These are phyloP conservation scores for Pilophorus perplexus DNA, from an alignment of 2,888 invertebrate species.

Conservation along the genomic window DNA sequence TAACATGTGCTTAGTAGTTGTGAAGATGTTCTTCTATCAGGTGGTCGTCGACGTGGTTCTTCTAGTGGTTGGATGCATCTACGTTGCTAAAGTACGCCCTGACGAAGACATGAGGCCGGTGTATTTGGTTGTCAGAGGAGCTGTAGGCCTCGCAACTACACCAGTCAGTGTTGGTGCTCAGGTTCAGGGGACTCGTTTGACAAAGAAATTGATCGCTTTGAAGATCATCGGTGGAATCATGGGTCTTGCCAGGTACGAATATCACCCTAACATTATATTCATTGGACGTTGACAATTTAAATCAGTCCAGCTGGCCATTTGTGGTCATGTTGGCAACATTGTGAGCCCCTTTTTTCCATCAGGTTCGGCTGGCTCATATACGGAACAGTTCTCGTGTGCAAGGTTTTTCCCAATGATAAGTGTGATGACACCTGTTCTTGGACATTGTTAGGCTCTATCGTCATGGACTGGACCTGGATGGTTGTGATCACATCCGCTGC, in stretches of 20 bases:
- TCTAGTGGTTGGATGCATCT: neutral
- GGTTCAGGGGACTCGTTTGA: neutral
- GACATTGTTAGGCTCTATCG: neutral
- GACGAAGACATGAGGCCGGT: neutral
- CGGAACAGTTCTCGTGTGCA: neutral
- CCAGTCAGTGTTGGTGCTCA: neutral
- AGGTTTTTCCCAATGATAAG: neutral
- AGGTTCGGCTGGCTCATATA: slow-evolving; percentile 1
- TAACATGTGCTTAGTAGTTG: too few species aligned
- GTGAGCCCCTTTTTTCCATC: too few species aligned
- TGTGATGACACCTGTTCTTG: neutral
- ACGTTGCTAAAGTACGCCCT: neutral
- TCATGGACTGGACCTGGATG: slow-evolving; percentile 1
- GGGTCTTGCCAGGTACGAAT: too few species aligned
- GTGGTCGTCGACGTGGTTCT: neutral
- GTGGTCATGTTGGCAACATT: too few species aligned
- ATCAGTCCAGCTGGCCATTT: too few species aligned
- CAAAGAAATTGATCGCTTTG: neutral
- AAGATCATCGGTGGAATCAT: neutral
- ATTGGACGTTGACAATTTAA: too few species aligned
- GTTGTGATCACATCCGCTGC: neutral
- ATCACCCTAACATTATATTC: too few species aligned
- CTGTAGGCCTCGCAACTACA: neutral
- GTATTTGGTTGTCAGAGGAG: neutral
- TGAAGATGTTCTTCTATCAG: neutral